phyloP scores from a whole-genome alignment of 1,140 invertebrate species.

The Drosophila oshimai region DNA sequence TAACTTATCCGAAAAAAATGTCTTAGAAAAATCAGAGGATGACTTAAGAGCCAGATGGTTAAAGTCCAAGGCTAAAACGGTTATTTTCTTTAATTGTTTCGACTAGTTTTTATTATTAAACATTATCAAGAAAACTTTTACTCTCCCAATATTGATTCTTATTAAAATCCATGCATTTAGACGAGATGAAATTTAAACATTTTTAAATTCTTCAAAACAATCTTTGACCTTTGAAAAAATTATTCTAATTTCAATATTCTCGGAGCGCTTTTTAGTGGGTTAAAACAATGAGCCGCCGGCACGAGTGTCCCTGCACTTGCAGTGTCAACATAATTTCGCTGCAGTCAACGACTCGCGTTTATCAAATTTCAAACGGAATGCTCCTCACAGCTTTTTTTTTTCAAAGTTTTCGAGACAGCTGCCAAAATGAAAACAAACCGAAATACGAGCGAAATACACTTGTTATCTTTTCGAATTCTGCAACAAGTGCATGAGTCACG shows the following conservation, averaged over 20 bases:
- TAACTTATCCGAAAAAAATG: too few species aligned
- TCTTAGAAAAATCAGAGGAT: too few species aligned
- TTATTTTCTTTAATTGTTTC: too few species aligned
- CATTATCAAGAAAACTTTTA: too few species aligned
- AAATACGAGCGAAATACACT: slow-evolving; percentile 32
- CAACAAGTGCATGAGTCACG: slow-evolving; percentile 76
- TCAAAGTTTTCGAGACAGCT: slow-evolving; percentile 33
- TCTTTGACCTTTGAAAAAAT: too few species aligned
- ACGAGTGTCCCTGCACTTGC: slow-evolving; percentile 7
- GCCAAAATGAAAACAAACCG: slow-evolving; percentile 38
- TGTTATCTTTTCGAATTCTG: slow-evolving; percentile 70
- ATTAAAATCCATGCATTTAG: too few species aligned
- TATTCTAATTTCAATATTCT: background rate
- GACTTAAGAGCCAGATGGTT: too few species aligned
- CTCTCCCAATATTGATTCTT: too few species aligned
- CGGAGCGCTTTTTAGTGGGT: background rate
- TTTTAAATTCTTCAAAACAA: too few species aligned
- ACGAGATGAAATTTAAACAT: too few species aligned
- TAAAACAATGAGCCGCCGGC: background rate
- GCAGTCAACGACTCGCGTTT: slow-evolving; percentile 49
- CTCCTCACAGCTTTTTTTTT: slow-evolving; percentile 31
- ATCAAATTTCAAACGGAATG: slow-evolving; percentile 46
- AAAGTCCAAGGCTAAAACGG: too few species aligned
- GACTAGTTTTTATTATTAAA: too few species aligned
- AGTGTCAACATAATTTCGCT: slow-evolving; percentile 18